Evolutionary conservation across 1,140 invertebrate genomes (phyloP).

Genomic region (Rhyacophila brunnea): DNA sequence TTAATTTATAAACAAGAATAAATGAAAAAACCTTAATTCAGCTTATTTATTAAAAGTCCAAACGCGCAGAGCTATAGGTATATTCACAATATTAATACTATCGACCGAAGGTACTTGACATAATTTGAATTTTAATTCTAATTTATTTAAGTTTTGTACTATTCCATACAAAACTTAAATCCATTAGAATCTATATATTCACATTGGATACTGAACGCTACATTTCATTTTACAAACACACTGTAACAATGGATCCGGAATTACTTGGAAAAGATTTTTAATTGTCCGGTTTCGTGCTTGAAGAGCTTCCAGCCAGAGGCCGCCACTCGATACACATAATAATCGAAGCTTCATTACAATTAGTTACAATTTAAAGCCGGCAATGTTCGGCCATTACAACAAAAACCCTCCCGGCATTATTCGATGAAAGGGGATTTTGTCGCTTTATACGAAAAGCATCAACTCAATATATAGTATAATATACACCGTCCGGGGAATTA

Average conservation of each 20-base stretch:
- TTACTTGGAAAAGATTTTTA: constrained; percentile 5
- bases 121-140: no score
- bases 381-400: constrained; percentile 31
- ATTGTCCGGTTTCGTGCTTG: not conserved
- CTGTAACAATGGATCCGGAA: constrained; percentile 1
- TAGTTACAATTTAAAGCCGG: constrained; percentile 31
- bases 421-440: constrained; percentile 21
- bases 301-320: constrained; percentile 6
- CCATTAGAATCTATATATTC: no score
- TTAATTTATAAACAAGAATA: no score
- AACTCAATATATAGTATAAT: constrained; percentile 1
- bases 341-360: constrained; percentile 32
- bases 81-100: no score
- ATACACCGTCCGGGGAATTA: constrained; percentile 7
- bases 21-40: no score
- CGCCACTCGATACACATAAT: constrained; percentile 6
- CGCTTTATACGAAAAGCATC: constrained; percentile 25
- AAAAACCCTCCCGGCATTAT: constrained; percentile 10
- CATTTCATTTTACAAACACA: not conserved
- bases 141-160: no score
- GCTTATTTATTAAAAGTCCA: no score
- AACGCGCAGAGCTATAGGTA: no score
- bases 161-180: no score
- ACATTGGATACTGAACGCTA: no score
- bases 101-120: no score